These are phyloP conservation scores for Antidorcas marsupialis DNA, from an alignment of 2,113 vertebrate genomes.

Conservation along the genomic window DNA sequence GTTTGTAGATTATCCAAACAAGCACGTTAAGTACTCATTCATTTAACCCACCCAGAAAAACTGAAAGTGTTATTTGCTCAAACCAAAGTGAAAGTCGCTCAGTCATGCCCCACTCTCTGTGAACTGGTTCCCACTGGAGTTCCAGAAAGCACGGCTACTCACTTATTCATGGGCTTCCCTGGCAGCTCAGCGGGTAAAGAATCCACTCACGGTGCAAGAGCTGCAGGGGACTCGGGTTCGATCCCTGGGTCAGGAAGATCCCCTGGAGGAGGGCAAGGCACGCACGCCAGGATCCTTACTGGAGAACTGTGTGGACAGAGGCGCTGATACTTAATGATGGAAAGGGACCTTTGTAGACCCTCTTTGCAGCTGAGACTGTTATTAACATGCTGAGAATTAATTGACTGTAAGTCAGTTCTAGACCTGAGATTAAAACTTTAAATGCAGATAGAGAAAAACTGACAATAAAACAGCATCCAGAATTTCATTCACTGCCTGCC, in stretches of 20 bases:
- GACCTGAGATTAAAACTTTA: not conserved
- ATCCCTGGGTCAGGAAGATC: not conserved
- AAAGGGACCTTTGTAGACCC: not conserved
- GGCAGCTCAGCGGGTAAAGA: not conserved
- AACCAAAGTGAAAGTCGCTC: not conserved
- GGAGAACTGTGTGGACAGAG: not conserved
- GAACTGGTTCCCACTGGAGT: accelerated
- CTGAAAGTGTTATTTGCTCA: not conserved
- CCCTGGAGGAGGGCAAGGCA: not conserved
- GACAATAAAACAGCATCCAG: not conserved
- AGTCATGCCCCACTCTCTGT: not conserved
- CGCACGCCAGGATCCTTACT: not conserved
- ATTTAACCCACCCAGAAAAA: not conserved
- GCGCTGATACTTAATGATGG: accelerated
- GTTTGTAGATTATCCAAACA: not conserved
- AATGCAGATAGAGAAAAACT: not conserved
- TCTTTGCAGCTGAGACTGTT: not conserved
- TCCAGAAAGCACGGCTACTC: not conserved
- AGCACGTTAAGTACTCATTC: not conserved
- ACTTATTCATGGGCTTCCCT: not conserved
- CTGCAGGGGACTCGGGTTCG: not conserved
- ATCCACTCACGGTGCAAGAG: not conserved
- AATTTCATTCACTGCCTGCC: not conserved
- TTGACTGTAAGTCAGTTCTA: not conserved
- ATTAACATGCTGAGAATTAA: not conserved